phyloP scores from a whole-genome alignment of 2,888 invertebrate genomes.

The Pristionchus arcanus region DNA sequence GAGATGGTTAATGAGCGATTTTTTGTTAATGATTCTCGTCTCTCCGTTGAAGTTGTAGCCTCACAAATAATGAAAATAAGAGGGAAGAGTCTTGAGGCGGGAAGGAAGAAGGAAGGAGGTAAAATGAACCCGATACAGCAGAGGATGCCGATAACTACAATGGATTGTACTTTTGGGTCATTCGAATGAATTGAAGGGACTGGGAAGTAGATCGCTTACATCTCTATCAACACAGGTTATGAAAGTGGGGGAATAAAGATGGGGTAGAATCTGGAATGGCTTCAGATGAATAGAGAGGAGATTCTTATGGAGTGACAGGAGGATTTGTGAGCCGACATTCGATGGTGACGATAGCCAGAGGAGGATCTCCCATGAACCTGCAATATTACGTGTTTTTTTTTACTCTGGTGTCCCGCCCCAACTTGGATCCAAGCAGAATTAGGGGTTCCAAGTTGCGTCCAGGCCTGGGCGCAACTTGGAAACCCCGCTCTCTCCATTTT shows the following conservation, averaged over 20 bases:
- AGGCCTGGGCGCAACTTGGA: no score
- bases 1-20: not conserved
- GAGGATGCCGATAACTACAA: not conserved
- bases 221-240: not conserved
- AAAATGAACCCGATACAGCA: not conserved
- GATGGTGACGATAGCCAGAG: slow-evolving; percentile 31
- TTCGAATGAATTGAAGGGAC: not conserved
- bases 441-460: no score
- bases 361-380: slow-evolving; percentile 55
- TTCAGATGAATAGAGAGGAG: not conserved
- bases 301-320: not conserved
- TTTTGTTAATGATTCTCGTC: slow-evolving; percentile 32
- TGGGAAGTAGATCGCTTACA: not conserved
- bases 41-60: not conserved
- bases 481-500: no score
- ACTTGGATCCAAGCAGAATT: no score
- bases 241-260: not conserved
- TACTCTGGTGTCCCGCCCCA: no score
- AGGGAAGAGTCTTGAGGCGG: not conserved
- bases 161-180: not conserved
- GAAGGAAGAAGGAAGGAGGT: not conserved
- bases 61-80: slow-evolving; percentile 41
- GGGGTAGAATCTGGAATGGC: not conserved
- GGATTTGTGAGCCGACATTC: slow-evolving; percentile 54
- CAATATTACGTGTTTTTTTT: no score